These are phyloP conservation scores for Alosa alosa DNA, from an alignment of 2,113 vertebrate species.

Conservation along the genomic window DNA sequence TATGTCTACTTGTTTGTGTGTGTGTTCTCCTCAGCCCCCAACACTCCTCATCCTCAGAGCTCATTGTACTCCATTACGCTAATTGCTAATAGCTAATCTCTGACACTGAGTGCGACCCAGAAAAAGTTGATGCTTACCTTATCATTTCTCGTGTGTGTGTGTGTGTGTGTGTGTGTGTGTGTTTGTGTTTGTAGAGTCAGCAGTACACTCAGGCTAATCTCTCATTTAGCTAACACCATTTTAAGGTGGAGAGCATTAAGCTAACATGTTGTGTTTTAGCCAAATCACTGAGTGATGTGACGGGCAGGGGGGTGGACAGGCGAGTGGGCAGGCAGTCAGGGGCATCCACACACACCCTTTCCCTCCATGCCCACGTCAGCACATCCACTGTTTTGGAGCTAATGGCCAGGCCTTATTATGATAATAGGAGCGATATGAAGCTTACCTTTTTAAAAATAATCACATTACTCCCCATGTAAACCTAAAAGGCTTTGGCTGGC, in stretches of 20 bases:
- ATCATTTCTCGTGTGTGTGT: conserved; percentile 38
- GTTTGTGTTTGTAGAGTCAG: background rate
- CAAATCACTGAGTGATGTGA: background rate
- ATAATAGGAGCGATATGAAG: background rate
- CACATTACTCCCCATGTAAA: conserved; percentile 3
- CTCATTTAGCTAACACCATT: conserved; percentile 11
- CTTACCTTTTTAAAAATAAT: conserved; percentile 14
- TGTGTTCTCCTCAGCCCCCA: background rate
- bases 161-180: conserved; percentile 41
- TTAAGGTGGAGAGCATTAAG: conserved; percentile 12
- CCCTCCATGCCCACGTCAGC: background rate
- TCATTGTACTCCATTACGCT: conserved; percentile 15
- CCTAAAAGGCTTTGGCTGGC: conserved; percentile 9
- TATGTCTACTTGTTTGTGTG: background rate
- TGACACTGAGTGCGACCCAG: conserved; percentile 12
- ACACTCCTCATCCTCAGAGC: conserved; percentile 6
- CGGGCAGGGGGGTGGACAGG: background rate
- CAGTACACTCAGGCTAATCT: background rate
- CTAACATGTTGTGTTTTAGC: conserved; percentile 18
- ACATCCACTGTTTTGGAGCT: background rate
- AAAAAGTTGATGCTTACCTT: conserved; percentile 16
- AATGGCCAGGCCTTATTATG: conserved; percentile 7
- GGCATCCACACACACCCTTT: background rate
- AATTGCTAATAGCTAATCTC: conserved; percentile 17
- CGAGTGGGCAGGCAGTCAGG: no score